Percentiles rank a stretch among this genome's conserved stretches.
Evolutionary conservation across 2,113 vertebrate genomes (phyloP).

Genomic region (Lathamus discolor): DNA sequence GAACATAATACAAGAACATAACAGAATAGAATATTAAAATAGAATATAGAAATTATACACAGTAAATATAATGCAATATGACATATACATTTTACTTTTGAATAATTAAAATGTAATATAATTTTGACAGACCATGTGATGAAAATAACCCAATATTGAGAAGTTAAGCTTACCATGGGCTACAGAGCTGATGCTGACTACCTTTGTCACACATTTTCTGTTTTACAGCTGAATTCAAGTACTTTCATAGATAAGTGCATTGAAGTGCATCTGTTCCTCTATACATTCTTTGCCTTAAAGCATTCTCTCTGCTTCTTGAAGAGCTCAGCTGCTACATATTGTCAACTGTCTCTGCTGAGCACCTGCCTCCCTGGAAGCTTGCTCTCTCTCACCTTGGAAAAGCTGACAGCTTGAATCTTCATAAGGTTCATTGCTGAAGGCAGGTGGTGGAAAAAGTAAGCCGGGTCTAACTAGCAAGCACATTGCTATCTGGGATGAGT

Average conservation of each 20-base stretch:
- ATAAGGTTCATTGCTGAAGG: background rate
- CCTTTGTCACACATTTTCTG: background rate
- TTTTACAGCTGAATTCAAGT: background rate
- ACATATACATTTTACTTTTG: background rate
- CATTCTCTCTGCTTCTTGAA: background rate
- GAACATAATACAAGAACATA: background rate
- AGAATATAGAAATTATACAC: background rate
- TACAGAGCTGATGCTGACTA: background rate
- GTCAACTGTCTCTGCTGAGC: accelerated
- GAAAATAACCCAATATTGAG: background rate
- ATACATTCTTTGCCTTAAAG: background rate
- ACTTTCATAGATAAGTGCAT: background rate
- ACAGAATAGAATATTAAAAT: background rate
- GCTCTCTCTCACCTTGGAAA: background rate
- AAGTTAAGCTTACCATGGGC: background rate
- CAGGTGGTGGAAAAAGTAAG: background rate
- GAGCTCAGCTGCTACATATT: background rate
- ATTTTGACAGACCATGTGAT: background rate
- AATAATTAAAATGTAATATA: background rate
- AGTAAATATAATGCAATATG: background rate
- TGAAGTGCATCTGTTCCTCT: background rate
- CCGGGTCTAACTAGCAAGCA: accelerated
- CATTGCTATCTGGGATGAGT: background rate
- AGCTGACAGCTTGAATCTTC: background rate
- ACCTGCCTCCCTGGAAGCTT: background rate